phyloP scores from a whole-genome alignment of 2,888 invertebrate genomes.

The Chrysina gloriosa region DNA sequence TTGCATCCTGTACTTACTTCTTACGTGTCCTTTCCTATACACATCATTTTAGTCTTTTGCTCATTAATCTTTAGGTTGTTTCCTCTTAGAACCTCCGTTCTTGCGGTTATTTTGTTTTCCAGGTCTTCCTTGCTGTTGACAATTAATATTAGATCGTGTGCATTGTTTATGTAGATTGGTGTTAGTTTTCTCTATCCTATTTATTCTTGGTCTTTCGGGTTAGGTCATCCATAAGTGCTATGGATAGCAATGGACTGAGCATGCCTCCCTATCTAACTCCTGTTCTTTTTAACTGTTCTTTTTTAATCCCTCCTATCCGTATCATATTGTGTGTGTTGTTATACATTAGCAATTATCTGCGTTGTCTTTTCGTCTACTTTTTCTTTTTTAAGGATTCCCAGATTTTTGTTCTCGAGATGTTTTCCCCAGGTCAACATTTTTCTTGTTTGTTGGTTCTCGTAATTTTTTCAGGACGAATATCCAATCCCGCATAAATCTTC shows the following conservation, averaged over 20 bases:
- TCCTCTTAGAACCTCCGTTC: background rate
- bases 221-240: background rate
- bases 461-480: too few relatives aligned
- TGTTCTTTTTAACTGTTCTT: background rate
- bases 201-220: background rate
- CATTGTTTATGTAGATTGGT: too few relatives aligned
- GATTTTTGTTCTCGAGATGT: too few relatives aligned
- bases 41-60: background rate
- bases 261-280: background rate
- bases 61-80: background rate
- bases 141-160: background rate
- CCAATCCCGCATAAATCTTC: too few relatives aligned
- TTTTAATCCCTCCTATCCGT: background rate
- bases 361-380: too few relatives aligned
- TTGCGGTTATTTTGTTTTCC: background rate
- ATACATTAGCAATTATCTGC: too few relatives aligned
- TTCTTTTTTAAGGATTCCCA: too few relatives aligned
- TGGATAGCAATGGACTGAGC: background rate
- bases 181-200: background rate
- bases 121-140: background rate
- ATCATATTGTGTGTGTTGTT: too few relatives aligned
- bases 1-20: background rate
- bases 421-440: too few relatives aligned
- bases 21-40: background rate
- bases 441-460: too few relatives aligned